Evolutionary conservation across 2,888 invertebrate genomes (phyloP).

Genomic region (Teleogryllus oceanicus): DNA sequence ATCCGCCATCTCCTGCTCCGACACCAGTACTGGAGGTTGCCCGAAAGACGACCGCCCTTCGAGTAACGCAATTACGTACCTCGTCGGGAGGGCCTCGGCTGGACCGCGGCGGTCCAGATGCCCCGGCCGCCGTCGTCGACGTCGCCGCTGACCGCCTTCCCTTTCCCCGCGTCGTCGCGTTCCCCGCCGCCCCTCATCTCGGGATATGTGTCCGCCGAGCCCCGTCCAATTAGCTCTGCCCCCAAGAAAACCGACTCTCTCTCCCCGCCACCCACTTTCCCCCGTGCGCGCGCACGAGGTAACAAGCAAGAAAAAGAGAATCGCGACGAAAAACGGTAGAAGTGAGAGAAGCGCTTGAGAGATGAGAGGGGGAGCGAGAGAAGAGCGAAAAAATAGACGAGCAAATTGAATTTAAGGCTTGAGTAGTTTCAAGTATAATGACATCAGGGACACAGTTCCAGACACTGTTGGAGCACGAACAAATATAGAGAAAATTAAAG

Average conservation of each 20-base stretch:
- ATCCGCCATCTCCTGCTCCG: no score
- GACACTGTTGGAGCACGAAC: conserved; percentile 6
- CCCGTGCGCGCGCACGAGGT: background rate
- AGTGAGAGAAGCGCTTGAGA: background rate
- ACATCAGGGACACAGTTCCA: conserved; percentile 6
- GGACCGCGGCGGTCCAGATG: background rate
- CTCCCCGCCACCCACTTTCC: background rate
- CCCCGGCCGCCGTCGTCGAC: background rate
- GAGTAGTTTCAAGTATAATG: conserved; percentile 18
- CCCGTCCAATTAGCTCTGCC: background rate
- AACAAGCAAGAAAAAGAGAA: conserved; percentile 18
- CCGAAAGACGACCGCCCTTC: background rate
- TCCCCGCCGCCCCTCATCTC: conserved; percentile 5
- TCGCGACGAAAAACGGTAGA: background rate
- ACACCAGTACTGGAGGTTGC: no score
- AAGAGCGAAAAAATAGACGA: conserved; percentile 1
- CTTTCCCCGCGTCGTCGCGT: background rate
- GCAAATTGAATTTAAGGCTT: conserved; percentile 7
- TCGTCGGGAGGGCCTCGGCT: background rate
- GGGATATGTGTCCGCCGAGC: conserved; percentile 18
- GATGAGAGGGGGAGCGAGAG: background rate
- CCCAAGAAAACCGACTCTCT: background rate
- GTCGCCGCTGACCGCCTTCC: background rate
- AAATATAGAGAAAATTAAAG: background rate
- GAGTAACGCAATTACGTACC: background rate